These are phyloP conservation scores for Chrysocyon brachyurus DNA, from an alignment of 2,797 vertebrate species.

Conservation along the genomic window DNA sequence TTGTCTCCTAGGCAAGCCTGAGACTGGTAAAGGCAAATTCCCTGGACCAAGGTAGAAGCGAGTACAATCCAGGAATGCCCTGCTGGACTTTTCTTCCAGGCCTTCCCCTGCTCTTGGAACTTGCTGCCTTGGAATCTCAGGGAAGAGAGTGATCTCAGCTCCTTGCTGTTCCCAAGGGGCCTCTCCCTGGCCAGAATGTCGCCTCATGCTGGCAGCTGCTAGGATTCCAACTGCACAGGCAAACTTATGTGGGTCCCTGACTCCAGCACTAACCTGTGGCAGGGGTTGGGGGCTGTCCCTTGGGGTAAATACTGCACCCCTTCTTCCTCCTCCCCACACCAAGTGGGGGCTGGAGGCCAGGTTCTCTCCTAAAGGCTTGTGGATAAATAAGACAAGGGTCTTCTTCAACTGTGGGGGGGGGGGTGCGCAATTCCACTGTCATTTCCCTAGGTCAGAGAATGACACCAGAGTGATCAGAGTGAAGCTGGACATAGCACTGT, in stretches of 20 bases:
- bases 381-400: background rate
- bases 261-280: background rate
- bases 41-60: background rate
- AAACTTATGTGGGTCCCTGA: background rate
- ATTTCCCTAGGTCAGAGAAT: background rate
- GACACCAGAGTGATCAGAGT: background rate
- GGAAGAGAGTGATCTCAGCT: background rate
- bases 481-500: background rate
- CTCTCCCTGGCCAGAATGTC: background rate
- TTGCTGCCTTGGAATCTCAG: background rate
- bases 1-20: background rate
- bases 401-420: background rate
- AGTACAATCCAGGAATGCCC: background rate
- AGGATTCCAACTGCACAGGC: background rate
- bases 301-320: background rate
- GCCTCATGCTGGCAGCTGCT: background rate
- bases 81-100: background rate
- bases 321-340: background rate
- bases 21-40: background rate
- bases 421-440: background rate
- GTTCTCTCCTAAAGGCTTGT: background rate
- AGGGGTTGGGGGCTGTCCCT: too few relatives aligned
- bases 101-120: background rate
- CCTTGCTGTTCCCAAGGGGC: background rate
- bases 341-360: background rate